These are phyloP conservation scores for Pseudorasbora parva DNA, from an alignment of 2,113 vertebrate species.

Conservation along the genomic window DNA sequence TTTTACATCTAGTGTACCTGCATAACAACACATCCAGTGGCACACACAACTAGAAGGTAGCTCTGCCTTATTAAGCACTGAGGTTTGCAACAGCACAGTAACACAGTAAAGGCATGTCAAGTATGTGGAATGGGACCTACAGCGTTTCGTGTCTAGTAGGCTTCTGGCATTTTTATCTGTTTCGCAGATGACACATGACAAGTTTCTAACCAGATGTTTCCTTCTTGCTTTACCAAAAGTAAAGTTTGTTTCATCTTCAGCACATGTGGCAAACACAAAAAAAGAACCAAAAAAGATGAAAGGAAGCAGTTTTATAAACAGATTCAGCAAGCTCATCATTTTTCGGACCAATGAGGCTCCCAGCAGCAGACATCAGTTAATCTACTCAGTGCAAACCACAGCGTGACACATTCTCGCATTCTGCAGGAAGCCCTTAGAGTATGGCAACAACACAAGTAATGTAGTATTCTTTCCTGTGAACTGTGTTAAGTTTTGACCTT, in stretches of 20 bases:
- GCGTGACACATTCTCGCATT: constrained; percentile 73
- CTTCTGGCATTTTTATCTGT: neutral
- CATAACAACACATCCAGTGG: neutral
- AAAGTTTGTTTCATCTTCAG: constrained; percentile 62
- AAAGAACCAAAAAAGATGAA: constrained; percentile 65
- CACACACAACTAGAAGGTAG: neutral
- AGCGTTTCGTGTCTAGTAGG: neutral
- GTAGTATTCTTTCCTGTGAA: constrained; percentile 67
- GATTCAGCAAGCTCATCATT: constrained; percentile 65
- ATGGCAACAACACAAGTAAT: constrained; percentile 62
- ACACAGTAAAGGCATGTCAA: neutral
- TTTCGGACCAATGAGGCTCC: constrained; percentile 67
- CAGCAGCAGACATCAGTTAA: constrained; percentile 74
- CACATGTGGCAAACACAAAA: constrained; percentile 61
- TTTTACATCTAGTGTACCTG: neutral
- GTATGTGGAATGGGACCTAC: neutral
- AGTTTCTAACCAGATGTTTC: constrained; percentile 47
- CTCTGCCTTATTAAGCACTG: neutral
- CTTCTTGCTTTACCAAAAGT: constrained; percentile 66
- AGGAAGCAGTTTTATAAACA: constrained; percentile 77
- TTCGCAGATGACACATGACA: constrained; percentile 18
- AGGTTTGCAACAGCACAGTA: neutral
- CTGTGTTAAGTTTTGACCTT: constrained; percentile 77
- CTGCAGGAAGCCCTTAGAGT: constrained; percentile 66
- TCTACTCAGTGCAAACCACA: constrained; percentile 73